Conservation (phyloP, 2,113 vertebrate genomes). For the Triplophysa rosa region DNA sequence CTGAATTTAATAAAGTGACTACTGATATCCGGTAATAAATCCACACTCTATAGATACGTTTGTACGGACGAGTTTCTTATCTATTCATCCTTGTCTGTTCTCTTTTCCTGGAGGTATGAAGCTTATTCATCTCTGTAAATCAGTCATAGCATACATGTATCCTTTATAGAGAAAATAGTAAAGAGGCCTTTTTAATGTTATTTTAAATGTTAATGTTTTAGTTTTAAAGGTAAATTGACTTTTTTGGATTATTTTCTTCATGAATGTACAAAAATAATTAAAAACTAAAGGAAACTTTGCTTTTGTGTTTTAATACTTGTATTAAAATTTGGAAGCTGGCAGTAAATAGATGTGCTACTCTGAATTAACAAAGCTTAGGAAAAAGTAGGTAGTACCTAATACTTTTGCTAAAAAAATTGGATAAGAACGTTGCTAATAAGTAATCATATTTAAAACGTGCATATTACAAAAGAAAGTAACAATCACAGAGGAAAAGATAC, state of each 20-base stretch:
- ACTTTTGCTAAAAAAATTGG: no score
- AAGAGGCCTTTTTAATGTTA: constrained; percentile 57
- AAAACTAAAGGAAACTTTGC: constrained; percentile 64
- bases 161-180: constrained; percentile 60
- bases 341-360: neutral
- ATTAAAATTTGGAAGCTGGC: neutral
- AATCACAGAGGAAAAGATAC: constrained; percentile 66
- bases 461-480: neutral
- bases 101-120: constrained; percentile 31
- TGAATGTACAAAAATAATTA: constrained; percentile 75
- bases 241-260: constrained; percentile 59
- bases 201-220: constrained; percentile 66
- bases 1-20: constrained; percentile 1
- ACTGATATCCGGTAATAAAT: constrained; percentile 1
- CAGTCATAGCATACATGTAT: constrained; percentile 58
- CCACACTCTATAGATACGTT: neutral
- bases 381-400: no score
- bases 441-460: no score
- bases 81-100: constrained; percentile 5
- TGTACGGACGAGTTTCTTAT: neutral
- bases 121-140: constrained; percentile 48
- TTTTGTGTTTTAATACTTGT: constrained; percentile 15
- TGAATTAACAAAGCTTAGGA: neutral
- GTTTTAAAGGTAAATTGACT: constrained; percentile 52
- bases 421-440: no score